Evolutionary conservation across 2,888 invertebrate genomes (phyloP).

Genomic region (Eumerus sabulonum): DNA sequence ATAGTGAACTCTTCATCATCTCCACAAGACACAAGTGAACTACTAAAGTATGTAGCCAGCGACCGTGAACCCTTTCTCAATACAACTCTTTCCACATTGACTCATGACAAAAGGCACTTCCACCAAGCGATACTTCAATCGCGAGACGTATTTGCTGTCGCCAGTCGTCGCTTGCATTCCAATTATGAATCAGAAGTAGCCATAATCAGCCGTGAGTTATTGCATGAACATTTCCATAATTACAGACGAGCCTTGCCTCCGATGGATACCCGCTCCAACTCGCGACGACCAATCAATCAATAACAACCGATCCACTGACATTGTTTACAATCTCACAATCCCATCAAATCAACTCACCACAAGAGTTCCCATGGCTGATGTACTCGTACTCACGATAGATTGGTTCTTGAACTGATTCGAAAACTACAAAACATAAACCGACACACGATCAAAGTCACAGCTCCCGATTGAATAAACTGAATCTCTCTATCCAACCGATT

Average conservation of each 20-base stretch:
- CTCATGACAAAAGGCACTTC: slow-evolving; percentile 57
- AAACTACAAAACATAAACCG: slow-evolving; percentile 27
- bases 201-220: slow-evolving; percentile 37
- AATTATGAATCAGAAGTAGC: not conserved
- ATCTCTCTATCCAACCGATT: slow-evolving; percentile 17
- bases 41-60: slow-evolving; percentile 12
- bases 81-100: slow-evolving; percentile 33
- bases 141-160: not conserved
- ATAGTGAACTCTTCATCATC: slow-evolving; percentile 28
- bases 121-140: slow-evolving; percentile 1
- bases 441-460: slow-evolving; percentile 26
- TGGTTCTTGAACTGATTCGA: slow-evolving; percentile 26
- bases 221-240: slow-evolving; percentile 12
- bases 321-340: slow-evolving; percentile 28
- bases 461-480: slow-evolving; percentile 5
- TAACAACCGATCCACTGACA: slow-evolving; percentile 25
- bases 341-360: slow-evolving; percentile 42
- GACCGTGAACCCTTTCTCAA: slow-evolving; percentile 40
- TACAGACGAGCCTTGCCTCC: slow-evolving; percentile 23
- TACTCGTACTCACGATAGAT: slow-evolving; percentile 47
- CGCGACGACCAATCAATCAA: slow-evolving; percentile 8
- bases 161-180: not conserved
- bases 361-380: slow-evolving; percentile 58
- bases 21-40: not conserved
- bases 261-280: not conserved